Evolutionary conservation across 2,113 vertebrate genomes (phyloP).

Genomic region (Scytalopus superciliaris): DNA sequence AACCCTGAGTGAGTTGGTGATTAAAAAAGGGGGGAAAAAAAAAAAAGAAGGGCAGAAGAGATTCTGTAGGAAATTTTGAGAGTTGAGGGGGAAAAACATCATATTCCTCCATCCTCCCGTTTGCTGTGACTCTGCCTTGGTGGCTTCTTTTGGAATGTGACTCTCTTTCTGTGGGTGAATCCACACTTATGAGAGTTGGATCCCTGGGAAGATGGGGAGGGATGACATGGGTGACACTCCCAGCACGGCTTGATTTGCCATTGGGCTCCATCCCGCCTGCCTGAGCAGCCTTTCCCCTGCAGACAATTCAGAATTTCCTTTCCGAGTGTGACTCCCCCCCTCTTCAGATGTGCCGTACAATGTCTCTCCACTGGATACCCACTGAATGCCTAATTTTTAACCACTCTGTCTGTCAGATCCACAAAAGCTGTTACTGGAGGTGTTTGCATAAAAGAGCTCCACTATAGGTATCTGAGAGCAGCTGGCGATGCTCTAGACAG

Average conservation of each 20-base stretch:
- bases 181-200: not conserved
- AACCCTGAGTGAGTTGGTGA: not conserved
- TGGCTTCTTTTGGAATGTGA: not conserved
- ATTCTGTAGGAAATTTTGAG: not conserved
- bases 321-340: not conserved
- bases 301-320: slow-evolving; percentile 17
- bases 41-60: not conserved
- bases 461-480: slow-evolving; percentile 62
- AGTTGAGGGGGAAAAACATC: not conserved
- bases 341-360: slow-evolving; percentile 64
- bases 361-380: slow-evolving; percentile 62
- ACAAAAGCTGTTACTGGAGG: slow-evolving; percentile 64
- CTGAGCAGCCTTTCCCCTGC: slow-evolving; percentile 23
- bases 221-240: not conserved
- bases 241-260: not conserved
- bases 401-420: slow-evolving; percentile 62
- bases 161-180: not conserved
- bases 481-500: slow-evolving; percentile 57
- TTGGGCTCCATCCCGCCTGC: not conserved
- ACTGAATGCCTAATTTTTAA: slow-evolving; percentile 67
- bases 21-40: not conserved
- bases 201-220: not conserved
- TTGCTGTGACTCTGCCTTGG: not conserved
- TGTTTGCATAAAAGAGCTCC: slow-evolving; percentile 67
- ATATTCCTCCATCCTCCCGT: not conserved